Conservation (phyloP, 2,888 invertebrate genomes). For the Volucella zonaria region DNA sequence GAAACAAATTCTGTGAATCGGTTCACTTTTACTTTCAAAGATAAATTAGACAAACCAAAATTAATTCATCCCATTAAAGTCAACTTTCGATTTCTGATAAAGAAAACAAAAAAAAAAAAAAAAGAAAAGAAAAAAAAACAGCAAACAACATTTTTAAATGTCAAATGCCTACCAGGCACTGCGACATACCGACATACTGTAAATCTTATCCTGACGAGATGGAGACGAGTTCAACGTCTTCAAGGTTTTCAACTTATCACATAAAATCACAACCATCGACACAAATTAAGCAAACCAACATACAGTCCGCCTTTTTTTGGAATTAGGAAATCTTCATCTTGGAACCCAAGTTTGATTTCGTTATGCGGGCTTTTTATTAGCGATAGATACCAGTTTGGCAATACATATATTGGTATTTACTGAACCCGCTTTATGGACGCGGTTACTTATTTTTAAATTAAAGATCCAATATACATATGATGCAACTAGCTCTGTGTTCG, state of each 20-base stretch:
- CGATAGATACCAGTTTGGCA: constrained; percentile 55
- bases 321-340: constrained; percentile 58
- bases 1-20: constrained; percentile 4
- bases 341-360: constrained; percentile 31
- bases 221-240: constrained; percentile 67
- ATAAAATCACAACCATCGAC: constrained; percentile 34
- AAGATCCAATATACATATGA: constrained; percentile 33
- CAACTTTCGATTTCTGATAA: constrained; percentile 60
- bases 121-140: constrained; percentile 8
- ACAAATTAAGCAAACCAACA: constrained; percentile 50
- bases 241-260: constrained; percentile 68
- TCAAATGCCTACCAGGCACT: constrained; percentile 31
- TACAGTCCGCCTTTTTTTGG: constrained; percentile 54
- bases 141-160: constrained; percentile 29
- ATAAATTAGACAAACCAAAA: constrained; percentile 5
- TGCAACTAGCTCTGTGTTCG: constrained; percentile 52
- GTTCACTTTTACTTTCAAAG: constrained; percentile 52
- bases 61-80: constrained; percentile 41
- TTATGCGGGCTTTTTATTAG: constrained; percentile 55
- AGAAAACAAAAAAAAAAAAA: no score
- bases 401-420: constrained; percentile 39
- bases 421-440: constrained; percentile 23
- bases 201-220: constrained; percentile 52
- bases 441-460: constrained; percentile 4
- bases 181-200: constrained; percentile 17